Percentiles rank a stretch among this genome's conserved stretches.
Evolutionary conservation across 1,140 invertebrate species (phyloP).

Genomic region (Tetramorium simillimum): DNA sequence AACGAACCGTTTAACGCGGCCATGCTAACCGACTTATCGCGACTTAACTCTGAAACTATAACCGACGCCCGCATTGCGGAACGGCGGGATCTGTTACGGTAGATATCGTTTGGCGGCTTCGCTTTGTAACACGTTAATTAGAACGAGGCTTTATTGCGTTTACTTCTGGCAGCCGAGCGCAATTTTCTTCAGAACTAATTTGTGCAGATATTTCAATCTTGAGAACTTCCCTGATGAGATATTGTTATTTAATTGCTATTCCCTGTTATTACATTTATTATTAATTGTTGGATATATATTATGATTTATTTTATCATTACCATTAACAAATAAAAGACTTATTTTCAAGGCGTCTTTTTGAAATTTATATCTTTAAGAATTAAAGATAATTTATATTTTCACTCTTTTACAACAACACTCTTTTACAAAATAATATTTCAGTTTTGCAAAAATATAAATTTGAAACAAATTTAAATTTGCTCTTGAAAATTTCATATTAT

Average conservation of each 20-base stretch:
- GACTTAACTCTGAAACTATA: constrained; percentile 41
- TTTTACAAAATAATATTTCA: not conserved
- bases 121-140: constrained; percentile 28
- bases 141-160: constrained; percentile 8
- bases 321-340: not conserved
- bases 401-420: not conserved
- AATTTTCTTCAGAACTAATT: not conserved
- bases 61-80: constrained; percentile 42
- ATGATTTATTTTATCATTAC: not conserved
- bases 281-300: not conserved
- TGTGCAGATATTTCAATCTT: not conserved
- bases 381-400: not conserved
- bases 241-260: not conserved
- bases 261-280: not conserved
- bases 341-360: not conserved
- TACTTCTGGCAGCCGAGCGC: not conserved
- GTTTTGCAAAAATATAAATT: not conserved
- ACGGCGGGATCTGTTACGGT: constrained; percentile 8
- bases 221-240: not conserved
- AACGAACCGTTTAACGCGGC: constrained; percentile 41
- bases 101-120: constrained; percentile 12
- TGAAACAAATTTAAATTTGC: not conserved
- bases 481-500: not conserved
- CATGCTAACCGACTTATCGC: constrained; percentile 58
- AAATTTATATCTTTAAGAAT: not conserved